Percentiles rank a stretch among this genome's conserved stretches.
These are phyloP conservation scores for Ariolimax columbianus DNA, from an alignment of 2,888 invertebrate species.

Conservation along the genomic window DNA sequence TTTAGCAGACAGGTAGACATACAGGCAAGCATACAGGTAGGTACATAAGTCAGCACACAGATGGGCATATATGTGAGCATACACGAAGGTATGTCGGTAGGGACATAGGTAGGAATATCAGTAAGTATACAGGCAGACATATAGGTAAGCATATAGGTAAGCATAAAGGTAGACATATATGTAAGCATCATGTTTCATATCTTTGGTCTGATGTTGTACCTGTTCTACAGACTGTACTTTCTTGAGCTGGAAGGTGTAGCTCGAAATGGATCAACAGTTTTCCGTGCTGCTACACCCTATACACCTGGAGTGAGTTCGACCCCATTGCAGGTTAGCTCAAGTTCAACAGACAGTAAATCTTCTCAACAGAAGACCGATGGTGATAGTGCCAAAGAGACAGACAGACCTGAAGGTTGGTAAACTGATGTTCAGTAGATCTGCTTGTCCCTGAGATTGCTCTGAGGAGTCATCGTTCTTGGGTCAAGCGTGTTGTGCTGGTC, in stretches of 20 bases:
- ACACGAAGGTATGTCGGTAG: not conserved
- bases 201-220: not conserved
- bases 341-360: not conserved
- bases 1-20: not conserved
- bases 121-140: not conserved
- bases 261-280: not conserved
- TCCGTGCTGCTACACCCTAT: not conserved
- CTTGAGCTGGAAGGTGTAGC: slow-evolving; percentile 6
- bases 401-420: not conserved
- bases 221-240: not conserved
- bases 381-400: not conserved
- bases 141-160: not conserved
- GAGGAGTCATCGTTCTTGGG: too few relatives aligned
- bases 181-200: too few relatives aligned
- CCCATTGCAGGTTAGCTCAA: not conserved
- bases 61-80: not conserved
- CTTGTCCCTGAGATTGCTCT: too few relatives aligned
- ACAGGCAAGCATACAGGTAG: not conserved
- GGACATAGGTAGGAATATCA: not conserved
- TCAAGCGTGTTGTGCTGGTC: too few relatives aligned
- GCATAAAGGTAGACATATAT: too few relatives aligned
- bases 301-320: not conserved
- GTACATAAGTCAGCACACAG: not conserved
- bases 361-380: too few relatives aligned
- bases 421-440: too few relatives aligned